Base-by-base conservation (phyloP, 2,888 invertebrate genomes). In the Amorpha juglandis region DNA sequence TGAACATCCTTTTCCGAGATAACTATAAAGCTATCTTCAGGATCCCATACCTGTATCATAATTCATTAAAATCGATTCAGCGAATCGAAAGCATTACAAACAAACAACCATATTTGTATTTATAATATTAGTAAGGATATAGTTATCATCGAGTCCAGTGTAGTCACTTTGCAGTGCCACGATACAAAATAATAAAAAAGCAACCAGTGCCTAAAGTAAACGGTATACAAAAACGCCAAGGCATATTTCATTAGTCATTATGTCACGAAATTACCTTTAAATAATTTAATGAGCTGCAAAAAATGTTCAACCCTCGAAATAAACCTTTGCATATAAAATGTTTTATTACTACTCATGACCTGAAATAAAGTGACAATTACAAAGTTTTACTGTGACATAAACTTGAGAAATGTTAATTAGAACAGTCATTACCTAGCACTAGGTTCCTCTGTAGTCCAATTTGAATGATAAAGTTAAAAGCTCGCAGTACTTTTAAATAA, bases 381-480 rank as follows among this genome's bases (percentile, higher is more conserved):
- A 58, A 58, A 58, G 19, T 62, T 62, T 47, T 21, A 64, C 47
- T 35, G 64, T 48, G 47, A 64, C 55, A 42, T 48, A 47, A 53
- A 64, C 64, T 38, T 58, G 55, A 55, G 33, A 64, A 72, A 69
- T 70, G 69, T 71, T 71, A 76, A 75, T 76, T 77, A 73, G 68
- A 69, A 53, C 68, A 64, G 68, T 64, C 47, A 67, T 64, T 64
- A 73, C 63, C 67, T 69, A 42, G 50, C 19, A 35, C 55, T 55
- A 47, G 16, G 38, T 38, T 50, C 50, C 42, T 50, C 38, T 50
- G 66, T 38, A 55, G 52, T 67, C 62, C 58, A 70, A 68, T 71
- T 74, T 69, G 63, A 68, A 51, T 72, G 67, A 71, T 21, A 53
- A 70, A 72, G 55, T 68, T 68, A 48, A 68, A 67, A 51, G 63